A percentile compares a stretch with the other conserved stretches of the same genome.
These are phyloP conservation scores for Cochlearius cochlearius DNA, from an alignment of 2,113 vertebrate species.

Conservation along the genomic window DNA sequence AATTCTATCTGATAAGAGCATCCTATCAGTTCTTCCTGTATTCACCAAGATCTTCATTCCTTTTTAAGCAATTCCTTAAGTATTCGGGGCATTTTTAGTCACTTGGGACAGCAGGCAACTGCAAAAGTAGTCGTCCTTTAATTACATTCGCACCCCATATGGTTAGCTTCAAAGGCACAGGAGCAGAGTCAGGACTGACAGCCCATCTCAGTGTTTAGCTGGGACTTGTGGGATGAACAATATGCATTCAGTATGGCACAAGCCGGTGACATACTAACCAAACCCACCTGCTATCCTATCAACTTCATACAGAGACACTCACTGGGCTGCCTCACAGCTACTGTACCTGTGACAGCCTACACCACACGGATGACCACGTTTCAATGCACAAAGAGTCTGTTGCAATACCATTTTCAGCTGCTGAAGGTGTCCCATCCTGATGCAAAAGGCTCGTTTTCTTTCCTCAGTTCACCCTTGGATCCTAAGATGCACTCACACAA, in stretches of 20 bases:
- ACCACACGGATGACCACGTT: rapidly evolving
- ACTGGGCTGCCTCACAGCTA: background rate
- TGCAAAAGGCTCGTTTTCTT: background rate
- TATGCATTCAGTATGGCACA: background rate
- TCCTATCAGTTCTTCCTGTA: background rate
- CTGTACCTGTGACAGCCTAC: background rate
- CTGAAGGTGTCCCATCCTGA: background rate
- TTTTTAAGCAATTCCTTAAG: background rate
- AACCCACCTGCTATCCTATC: background rate
- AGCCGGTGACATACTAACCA: background rate
- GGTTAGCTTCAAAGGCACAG: background rate
- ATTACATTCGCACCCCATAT: background rate
- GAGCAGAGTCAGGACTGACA: background rate
- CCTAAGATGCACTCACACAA: background rate
- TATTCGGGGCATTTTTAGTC: background rate
- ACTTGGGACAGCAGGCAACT: background rate
- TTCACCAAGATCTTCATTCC: background rate
- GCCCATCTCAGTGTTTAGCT: background rate
- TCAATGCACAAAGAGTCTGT: background rate
- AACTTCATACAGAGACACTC: background rate
- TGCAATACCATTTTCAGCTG: background rate
- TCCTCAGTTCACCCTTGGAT: background rate
- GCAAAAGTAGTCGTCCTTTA: background rate
- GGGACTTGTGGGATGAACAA: background rate
- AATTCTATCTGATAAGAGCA: background rate